phyloP scores from a whole-genome alignment of 2,113 vertebrate species.

The Cebidichthys violaceus region DNA sequence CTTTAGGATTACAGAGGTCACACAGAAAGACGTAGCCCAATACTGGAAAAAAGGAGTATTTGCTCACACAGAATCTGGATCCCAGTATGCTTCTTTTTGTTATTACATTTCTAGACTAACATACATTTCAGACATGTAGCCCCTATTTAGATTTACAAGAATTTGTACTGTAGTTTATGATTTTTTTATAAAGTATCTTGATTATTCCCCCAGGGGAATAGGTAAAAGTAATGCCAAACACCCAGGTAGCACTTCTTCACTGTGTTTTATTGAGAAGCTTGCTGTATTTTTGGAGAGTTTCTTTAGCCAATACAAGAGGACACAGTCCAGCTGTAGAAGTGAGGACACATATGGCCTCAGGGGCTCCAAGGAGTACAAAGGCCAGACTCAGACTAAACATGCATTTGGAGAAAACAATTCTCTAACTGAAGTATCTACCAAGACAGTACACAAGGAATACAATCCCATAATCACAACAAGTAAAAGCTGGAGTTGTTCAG shows the following conservation, averaged over 20 bases:
- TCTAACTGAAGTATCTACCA: slow-evolving; percentile 1
- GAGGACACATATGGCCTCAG: slow-evolving; percentile 27
- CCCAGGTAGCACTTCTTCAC: background rate
- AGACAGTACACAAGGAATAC: background rate
- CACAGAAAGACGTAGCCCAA: slow-evolving; percentile 23
- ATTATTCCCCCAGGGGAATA: slow-evolving; percentile 4
- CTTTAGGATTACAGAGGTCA: slow-evolving; percentile 63
- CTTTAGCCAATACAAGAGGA: background rate
- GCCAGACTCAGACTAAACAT: slow-evolving; percentile 18
- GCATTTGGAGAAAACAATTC: slow-evolving; percentile 20
- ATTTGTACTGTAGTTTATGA: background rate
- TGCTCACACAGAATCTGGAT: background rate
- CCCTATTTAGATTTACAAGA: background rate
- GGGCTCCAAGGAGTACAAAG: slow-evolving; percentile 10
- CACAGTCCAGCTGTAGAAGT: slow-evolving; percentile 8
- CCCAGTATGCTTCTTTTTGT: background rate
- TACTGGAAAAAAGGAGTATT: slow-evolving; percentile 9
- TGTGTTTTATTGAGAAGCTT: slow-evolving; percentile 5
- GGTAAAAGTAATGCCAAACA: slow-evolving; percentile 16
- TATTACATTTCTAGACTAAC: background rate
- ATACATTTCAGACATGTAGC: background rate
- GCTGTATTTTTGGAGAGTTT: slow-evolving; percentile 4
- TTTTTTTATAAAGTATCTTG: slow-evolving; percentile 3
- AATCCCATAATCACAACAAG: slow-evolving; percentile 15
- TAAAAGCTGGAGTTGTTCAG: background rate